Conservation (phyloP, 1,140 invertebrate species). For the Pseudomyrmex gracilis region DNA sequence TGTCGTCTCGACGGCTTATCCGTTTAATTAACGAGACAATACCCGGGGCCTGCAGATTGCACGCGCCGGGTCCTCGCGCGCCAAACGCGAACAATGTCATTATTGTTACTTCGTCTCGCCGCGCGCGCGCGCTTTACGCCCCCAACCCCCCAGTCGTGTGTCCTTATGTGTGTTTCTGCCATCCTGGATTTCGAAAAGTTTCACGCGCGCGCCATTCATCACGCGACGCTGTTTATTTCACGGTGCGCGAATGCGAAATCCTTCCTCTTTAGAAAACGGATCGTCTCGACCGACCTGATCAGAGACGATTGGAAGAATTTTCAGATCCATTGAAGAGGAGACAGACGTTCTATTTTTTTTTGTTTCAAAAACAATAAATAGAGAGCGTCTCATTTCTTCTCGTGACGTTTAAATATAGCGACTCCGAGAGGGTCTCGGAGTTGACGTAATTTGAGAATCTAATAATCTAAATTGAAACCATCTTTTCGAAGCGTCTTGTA, state of each 20-base stretch:
- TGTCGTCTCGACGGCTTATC: conserved; percentile 78
- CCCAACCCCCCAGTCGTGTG: too few species aligned
- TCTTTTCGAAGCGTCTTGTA: neutral
- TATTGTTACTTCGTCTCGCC: conserved; percentile 71
- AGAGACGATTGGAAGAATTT: neutral
- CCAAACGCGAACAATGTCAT: conserved; percentile 77
- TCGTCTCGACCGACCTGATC: neutral
- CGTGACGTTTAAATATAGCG: neutral
- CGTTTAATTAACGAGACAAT: conserved; percentile 85
- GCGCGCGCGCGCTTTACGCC: too few species aligned
- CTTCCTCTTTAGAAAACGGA: neutral
- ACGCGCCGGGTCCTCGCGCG: conserved; percentile 67
- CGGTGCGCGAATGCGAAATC: neutral
- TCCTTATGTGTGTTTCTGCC: too few species aligned
- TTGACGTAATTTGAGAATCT: neutral
- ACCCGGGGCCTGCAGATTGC: conserved; percentile 71
- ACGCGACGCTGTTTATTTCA: conserved; percentile 35
- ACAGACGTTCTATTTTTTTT: too few species aligned
- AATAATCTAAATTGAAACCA: conserved; percentile 2
- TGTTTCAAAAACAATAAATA: neutral
- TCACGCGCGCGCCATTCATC: conserved; percentile 27
- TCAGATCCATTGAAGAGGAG: neutral
- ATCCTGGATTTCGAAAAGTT: conserved; percentile 39
- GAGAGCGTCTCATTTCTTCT: neutral
- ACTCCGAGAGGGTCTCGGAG: too few species aligned